phyloP scores from a whole-genome alignment of 1,140 invertebrate species.

The Lycorma delicatula region DNA sequence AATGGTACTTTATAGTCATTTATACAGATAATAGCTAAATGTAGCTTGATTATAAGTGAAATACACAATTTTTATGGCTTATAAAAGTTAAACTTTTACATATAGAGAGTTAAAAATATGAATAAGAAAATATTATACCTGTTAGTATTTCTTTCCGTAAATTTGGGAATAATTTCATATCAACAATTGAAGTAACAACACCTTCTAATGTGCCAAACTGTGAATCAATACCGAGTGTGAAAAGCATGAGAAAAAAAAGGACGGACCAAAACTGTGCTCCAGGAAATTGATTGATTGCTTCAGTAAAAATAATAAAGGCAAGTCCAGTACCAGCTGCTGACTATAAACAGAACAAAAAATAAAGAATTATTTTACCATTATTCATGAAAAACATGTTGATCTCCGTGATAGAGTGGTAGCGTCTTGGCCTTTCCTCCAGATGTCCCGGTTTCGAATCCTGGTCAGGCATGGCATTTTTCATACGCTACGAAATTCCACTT shows the following conservation, averaged over 20 bases:
- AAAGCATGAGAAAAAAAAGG: slow-evolving; percentile 92
- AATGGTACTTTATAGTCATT: too few species aligned
- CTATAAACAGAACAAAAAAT: slow-evolving; percentile 46
- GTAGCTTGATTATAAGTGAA: too few species aligned
- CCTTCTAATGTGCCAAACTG: slow-evolving; percentile 93
- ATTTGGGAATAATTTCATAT: slow-evolving; percentile 90
- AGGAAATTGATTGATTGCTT: slow-evolving; percentile 93
- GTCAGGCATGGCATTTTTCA: too few species aligned
- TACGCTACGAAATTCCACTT: too few species aligned
- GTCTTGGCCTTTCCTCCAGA: too few species aligned
- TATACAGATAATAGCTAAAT: too few species aligned
- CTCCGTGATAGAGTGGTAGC: too few species aligned
- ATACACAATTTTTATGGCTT: too few species aligned
- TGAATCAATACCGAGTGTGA: slow-evolving; percentile 89
- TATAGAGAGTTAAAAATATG: neutral
- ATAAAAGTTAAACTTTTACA: too few species aligned
- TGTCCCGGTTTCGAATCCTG: too few species aligned
- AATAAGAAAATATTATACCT: slow-evolving; percentile 40
- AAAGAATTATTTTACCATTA: too few species aligned
- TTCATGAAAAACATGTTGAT: too few species aligned
- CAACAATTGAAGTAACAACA: slow-evolving; percentile 90
- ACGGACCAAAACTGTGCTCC: slow-evolving; percentile 90
- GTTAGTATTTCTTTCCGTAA: slow-evolving; percentile 86
- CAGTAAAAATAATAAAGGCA: slow-evolving; percentile 93
- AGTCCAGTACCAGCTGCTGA: slow-evolving; percentile 86